Conservation (phyloP, 2,888 invertebrate genomes). For the Taenaris catops region DNA sequence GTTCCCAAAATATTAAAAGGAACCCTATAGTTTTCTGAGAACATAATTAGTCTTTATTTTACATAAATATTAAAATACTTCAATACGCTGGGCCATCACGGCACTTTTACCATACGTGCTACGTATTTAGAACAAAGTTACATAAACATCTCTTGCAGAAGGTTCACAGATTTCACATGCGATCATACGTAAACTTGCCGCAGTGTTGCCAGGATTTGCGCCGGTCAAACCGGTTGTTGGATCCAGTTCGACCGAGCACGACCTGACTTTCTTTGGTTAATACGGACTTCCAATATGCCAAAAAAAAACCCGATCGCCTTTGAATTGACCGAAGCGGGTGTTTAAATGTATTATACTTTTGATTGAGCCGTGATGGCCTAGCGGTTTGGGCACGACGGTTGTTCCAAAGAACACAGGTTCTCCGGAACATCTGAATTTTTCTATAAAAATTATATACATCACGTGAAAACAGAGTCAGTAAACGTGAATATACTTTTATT, state of each 20-base stretch:
- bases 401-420: too few species aligned
- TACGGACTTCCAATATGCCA: constrained; percentile 19
- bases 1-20: too few species aligned
- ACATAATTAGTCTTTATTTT: background rate
- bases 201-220: constrained; percentile 56
- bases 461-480: too few species aligned
- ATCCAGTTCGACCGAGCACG: constrained; percentile 59
- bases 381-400: too few species aligned
- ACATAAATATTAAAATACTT: too few species aligned
- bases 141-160: constrained; percentile 19
- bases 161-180: constrained; percentile 16
- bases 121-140: constrained; percentile 14
- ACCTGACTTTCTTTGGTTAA: constrained; percentile 60
- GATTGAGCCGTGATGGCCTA: too few species aligned
- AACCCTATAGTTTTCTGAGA: background rate
- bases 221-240: constrained; percentile 70
- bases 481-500: too few species aligned
- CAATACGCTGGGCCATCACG: too few species aligned
- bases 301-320: constrained; percentile 12
- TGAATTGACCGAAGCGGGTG: constrained; percentile 7
- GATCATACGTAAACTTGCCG: constrained; percentile 2
- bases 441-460: too few species aligned
- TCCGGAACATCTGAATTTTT: too few species aligned
- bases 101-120: too few species aligned
- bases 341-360: too few species aligned